These are phyloP conservation scores for Paraescarpia echinospica DNA, from an alignment of 1,140 invertebrate genomes.

Conservation along the genomic window DNA sequence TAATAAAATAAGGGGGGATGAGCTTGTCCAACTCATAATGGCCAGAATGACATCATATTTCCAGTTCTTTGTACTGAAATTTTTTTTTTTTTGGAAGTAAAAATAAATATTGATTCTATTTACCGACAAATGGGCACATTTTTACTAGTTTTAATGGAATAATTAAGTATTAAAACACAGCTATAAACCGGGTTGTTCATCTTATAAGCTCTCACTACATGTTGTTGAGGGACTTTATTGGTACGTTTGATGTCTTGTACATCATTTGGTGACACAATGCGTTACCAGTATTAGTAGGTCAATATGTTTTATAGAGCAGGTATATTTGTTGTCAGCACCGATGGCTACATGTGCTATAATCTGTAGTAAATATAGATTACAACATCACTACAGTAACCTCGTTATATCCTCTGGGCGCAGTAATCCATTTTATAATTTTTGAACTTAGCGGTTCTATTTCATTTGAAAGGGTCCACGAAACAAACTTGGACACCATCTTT, in stretches of 20 bases:
- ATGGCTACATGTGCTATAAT: neutral
- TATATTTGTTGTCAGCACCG: neutral
- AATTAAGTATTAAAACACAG: neutral
- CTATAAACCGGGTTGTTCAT: too few species aligned
- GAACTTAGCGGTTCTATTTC: neutral
- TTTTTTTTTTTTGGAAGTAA: neutral
- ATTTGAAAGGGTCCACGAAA: neutral
- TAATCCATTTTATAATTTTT: neutral
- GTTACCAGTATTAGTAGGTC: neutral
- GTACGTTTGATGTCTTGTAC: neutral
- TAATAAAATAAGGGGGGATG: neutral
- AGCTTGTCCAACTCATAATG: neutral
- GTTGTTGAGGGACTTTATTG: neutral
- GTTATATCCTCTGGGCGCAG: neutral
- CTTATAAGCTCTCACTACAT: neutral
- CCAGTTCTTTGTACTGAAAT: neutral
- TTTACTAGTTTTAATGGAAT: neutral
- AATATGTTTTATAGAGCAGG: neutral
- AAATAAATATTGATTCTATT: neutral
- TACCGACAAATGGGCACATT: neutral
- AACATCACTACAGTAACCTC: neutral
- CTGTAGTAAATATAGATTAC: neutral
- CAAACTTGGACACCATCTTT: too few species aligned
- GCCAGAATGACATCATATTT: neutral
- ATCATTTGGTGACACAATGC: neutral